Evolutionary conservation across 2,113 vertebrate genomes (phyloP).

Genomic region (Eurystomus gularis): DNA sequence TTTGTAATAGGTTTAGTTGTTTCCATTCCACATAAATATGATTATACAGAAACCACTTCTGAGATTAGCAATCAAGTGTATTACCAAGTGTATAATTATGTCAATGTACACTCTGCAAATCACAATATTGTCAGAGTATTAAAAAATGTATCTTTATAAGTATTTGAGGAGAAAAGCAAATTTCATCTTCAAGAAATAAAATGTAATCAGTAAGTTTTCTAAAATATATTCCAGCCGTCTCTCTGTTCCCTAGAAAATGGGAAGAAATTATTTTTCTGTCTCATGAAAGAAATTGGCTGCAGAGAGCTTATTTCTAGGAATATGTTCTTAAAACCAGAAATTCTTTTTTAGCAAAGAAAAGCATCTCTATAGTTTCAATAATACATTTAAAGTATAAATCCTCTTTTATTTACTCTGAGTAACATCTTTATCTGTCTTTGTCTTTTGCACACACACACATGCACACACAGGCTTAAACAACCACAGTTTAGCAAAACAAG

Average conservation of each 20-base stretch:
- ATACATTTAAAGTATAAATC: background rate
- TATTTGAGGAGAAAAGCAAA: background rate
- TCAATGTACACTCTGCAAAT: background rate
- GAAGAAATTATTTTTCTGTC: background rate
- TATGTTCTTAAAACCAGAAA: background rate
- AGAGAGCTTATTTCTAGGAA: background rate
- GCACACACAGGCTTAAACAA: background rate
- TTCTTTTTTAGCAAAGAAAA: background rate
- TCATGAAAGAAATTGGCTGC: background rate
- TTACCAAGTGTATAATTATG: background rate
- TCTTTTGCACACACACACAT: background rate
- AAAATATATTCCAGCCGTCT: background rate
- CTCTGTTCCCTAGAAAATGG: background rate
- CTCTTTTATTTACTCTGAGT: background rate
- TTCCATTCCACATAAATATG: background rate
- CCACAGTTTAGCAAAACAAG: background rate
- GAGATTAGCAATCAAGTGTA: background rate
- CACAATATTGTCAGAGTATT: background rate
- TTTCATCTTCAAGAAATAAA: background rate
- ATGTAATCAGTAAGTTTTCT: background rate
- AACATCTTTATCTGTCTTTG: background rate
- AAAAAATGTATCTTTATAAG: background rate
- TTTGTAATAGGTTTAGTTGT: background rate
- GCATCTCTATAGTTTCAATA: background rate
- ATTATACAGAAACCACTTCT: background rate